A percentile compares a stretch with the other conserved stretches of the same genome.
phyloP scores from a whole-genome alignment of 2,888 invertebrate genomes.

The Drosophila emarginata region DNA sequence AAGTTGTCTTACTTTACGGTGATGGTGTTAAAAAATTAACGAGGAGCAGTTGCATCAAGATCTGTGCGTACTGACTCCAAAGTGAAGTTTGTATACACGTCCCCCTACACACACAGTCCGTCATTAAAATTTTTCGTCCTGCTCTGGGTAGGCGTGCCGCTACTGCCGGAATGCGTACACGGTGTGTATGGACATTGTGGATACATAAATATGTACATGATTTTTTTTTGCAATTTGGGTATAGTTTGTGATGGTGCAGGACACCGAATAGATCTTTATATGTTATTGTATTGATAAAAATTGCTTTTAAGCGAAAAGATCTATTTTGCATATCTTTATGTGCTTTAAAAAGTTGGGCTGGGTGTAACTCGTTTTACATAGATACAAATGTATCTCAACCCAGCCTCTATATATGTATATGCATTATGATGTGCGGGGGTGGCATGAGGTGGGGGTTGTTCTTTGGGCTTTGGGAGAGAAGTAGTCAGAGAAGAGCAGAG shows the following conservation, averaged over 20 bases:
- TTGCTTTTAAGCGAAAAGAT: not conserved
- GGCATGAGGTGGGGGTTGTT: constrained; percentile 1
- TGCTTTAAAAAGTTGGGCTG: not conserved
- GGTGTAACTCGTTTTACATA: constrained; percentile 13
- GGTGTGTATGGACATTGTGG: not conserved
- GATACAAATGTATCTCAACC: constrained; percentile 11
- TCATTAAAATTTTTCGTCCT: not conserved
- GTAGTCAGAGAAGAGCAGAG: constrained; percentile 11
- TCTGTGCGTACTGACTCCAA: not conserved
- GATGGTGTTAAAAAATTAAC: not conserved
- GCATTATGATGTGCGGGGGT: constrained; percentile 4
- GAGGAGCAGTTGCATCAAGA: not conserved
- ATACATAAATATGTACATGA: not conserved
- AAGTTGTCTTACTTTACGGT: not conserved
- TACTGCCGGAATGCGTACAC: constrained; percentile 25
- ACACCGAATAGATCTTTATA: not conserved
- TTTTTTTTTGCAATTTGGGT: not conserved
- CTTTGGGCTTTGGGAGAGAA: constrained; percentile 6
- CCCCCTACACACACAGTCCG: not conserved
- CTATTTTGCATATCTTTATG: not conserved
- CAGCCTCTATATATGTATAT: constrained; percentile 6
- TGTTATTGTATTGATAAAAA: not conserved
- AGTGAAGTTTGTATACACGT: not conserved
- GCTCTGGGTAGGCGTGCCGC: constrained; percentile 7
- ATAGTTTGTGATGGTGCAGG: not conserved